phyloP scores from a whole-genome alignment of 1,140 invertebrate species.

The Eriosoma lanigerum region DNA sequence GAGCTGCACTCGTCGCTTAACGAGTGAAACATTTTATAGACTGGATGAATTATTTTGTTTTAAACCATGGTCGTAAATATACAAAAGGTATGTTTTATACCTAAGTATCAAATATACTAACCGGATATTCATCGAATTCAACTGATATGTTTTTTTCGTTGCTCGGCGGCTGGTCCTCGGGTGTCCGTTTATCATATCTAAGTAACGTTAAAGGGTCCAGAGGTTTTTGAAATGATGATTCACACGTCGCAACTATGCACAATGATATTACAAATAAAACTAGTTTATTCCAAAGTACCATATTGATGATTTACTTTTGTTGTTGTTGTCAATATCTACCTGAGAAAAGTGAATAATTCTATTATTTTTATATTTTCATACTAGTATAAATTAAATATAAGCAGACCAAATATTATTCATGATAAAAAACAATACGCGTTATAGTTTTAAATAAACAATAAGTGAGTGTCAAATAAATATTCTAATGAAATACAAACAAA shows the following conservation, averaged over 20 bases:
- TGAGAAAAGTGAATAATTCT: no score
- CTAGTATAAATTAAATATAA: no score
- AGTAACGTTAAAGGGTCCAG: conserved; percentile 43
- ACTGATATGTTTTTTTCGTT: conserved; percentile 23
- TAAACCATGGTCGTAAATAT: not conserved
- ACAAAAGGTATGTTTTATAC: not conserved
- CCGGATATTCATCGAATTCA: conserved; percentile 55
- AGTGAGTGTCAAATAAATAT: no score
- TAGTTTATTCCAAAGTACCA: conserved; percentile 28
- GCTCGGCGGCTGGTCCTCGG: conserved; percentile 39
- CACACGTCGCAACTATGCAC: not conserved
- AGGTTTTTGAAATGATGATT: conserved; percentile 26
- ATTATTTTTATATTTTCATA: no score
- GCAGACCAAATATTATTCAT: no score
- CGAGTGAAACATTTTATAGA: not conserved
- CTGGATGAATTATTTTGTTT: not conserved
- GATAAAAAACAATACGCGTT: no score
- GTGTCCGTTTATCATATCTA: conserved; percentile 48
- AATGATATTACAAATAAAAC: conserved; percentile 1
- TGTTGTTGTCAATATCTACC: not conserved
- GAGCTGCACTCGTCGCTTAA: not conserved
- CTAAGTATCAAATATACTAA: conserved; percentile 48
- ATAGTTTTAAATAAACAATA: no score
- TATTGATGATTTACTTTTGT: not conserved
- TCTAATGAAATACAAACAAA: no score